phyloP scores from a whole-genome alignment of 1,140 invertebrate genomes.

The Diprion similis region DNA sequence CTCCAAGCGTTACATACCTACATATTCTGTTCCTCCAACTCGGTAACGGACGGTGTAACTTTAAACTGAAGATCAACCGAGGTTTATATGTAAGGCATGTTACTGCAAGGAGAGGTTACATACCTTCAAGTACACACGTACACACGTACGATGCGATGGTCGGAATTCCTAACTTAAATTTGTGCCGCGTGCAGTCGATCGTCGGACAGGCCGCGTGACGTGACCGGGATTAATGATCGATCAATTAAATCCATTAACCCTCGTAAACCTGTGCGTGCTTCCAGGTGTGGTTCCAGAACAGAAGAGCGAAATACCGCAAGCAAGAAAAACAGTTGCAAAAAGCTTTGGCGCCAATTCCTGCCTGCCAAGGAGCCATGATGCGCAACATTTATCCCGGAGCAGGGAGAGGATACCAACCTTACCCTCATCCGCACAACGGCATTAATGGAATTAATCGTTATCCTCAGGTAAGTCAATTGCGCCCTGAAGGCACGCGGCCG shows the following conservation, averaged over 20 bases:
- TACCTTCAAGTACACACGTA: no score
- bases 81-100: neutral
- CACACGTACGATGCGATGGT: no score
- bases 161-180: no score
- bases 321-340: constrained; percentile 98
- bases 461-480: constrained; percentile 76
- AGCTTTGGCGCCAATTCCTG: constrained; percentile 85
- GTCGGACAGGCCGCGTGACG: neutral
- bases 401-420: constrained; percentile 86
- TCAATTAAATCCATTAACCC: neutral
- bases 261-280: neutral
- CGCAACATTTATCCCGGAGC: constrained; percentile 94
- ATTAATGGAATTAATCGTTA: constrained; percentile 93
- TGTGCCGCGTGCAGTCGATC: no score
- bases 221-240: constrained; percentile 6
- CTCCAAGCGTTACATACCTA: no score
- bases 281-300: constrained; percentile 98
- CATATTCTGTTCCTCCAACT: no score
- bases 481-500: neutral
- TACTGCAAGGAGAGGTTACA: no score
- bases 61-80: no score
- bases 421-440: constrained; percentile 80
- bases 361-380: constrained; percentile 97
- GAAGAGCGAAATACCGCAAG: constrained; percentile 96
- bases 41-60: no score